Conservation (phyloP, 2,888 invertebrate genomes). For the Hydrotaea cyrtoneurina region DNA sequence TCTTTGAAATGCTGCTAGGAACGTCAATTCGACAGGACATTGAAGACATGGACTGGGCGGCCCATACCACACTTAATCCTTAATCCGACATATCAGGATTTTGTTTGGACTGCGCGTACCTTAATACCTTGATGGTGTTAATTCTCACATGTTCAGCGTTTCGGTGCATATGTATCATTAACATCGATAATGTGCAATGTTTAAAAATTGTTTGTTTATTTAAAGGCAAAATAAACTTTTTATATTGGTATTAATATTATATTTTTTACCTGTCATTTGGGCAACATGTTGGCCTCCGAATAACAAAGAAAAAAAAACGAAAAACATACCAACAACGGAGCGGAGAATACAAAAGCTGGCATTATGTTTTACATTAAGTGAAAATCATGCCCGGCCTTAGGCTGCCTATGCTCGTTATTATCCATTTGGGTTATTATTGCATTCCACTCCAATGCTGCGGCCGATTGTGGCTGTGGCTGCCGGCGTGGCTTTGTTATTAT, state of each 20-base stretch:
- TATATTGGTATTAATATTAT: not conserved
- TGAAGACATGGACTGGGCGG: no score
- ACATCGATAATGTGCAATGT: not conserved
- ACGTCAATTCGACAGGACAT: no score
- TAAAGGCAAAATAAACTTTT: not conserved
- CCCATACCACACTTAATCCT: no score
- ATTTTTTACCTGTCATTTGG: not conserved
- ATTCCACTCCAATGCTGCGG: not conserved
- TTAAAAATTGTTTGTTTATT: constrained; percentile 9
- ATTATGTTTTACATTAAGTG: not conserved
- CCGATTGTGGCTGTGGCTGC: not conserved
- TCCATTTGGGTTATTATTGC: not conserved
- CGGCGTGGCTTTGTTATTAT: not conserved
- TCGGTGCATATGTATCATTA: not conserved
- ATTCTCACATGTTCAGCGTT: no score
- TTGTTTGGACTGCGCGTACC: no score
- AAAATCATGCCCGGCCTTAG: not conserved
- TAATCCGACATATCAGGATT: no score
- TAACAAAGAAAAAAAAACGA: not conserved
- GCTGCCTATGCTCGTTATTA: not conserved
- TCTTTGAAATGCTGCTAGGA: no score
- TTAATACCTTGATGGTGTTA: no score
- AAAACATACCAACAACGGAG: no score
- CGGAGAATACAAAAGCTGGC: no score
- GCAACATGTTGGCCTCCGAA: no score